Evolutionary conservation across 2,113 vertebrate genomes (phyloP), one percentile per base, ranked within the genome.

Genomic region (Colistium nudipinnis): DNA sequence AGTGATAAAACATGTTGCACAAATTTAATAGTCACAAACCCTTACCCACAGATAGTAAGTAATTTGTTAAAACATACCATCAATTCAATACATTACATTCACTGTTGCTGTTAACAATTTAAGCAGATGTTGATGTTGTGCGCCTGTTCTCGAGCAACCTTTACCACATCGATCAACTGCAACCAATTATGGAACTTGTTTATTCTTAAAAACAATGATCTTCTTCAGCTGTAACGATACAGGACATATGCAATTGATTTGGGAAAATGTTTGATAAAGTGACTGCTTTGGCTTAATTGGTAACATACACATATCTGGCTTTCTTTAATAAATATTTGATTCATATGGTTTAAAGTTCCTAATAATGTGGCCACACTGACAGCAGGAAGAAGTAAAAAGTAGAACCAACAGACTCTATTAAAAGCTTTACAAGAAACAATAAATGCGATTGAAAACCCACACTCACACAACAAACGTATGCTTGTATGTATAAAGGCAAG

Each of bases 101-200:
- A 49, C 33, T 49, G 25, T 25, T 53, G 14, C 17, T 66, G 48
- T 72, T 48, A 66, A 59, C 51, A 73, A n/a, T 53, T 63, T 19
- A 45, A 35, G 20, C 41, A n/a, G 39, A 65, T 49, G 38, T 68
- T 38, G 7, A 60, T 39, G 22, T 28, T 39, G 16, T 13, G n/a
- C 56, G 33, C 14, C 39, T 49, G n/a, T 49, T 16, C 0, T 13
- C 28, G 8, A 19, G 17, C 38, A n/a, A 49, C 19, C 1, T 13
- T 13, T n/a, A 24, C 27, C 27, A 41, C 30, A 41, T 45, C 47
- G 57, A 28, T 49, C 20, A 52, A 52, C 14, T 69, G 27, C 41
- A 70, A 53, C 14, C 19, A 63, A 8, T 27, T 59, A 25, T 69
- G 16, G 22, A 48, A 49, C 14, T 51, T 41, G 28, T 70, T 64